phyloP scores from a whole-genome alignment of 2,888 invertebrate species.

The Lasius platythorax region DNA sequence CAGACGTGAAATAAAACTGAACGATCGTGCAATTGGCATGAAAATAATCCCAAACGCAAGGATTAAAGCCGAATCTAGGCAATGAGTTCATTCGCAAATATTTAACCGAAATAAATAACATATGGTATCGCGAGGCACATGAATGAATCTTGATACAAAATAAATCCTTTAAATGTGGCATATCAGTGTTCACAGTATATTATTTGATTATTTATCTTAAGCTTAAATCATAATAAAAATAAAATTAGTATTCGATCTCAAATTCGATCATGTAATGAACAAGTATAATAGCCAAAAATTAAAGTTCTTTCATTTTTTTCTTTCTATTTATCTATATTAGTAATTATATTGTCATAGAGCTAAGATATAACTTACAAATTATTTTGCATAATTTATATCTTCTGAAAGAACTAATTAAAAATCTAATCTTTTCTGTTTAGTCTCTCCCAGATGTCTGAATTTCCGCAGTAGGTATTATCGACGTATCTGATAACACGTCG shows the following conservation, averaged over 20 bases:
- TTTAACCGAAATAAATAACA: conserved; percentile 18
- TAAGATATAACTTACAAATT: neutral
- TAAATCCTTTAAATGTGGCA: neutral
- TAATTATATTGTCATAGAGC: neutral
- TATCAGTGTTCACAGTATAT: neutral
- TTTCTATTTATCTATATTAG: neutral
- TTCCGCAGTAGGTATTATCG: neutral
- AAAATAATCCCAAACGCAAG: conserved; percentile 5
- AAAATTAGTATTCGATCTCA: neutral
- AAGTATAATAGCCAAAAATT: neutral
- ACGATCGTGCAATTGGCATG: neutral
- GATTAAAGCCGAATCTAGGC: conserved; percentile 3
- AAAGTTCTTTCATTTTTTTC: neutral
- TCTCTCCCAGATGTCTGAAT: neutral
- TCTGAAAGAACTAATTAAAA: neutral
- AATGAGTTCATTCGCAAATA: conserved; percentile 15
- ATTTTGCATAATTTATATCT: neutral
- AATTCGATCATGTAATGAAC: neutral
- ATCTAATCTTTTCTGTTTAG: neutral
- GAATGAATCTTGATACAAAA: neutral
- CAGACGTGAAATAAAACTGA: no score
- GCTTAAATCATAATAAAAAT: neutral
- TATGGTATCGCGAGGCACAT: neutral
- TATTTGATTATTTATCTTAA: neutral
- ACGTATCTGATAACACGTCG: neutral